Percentiles rank a stretch among this genome's conserved stretches.
Evolutionary conservation across 1,140 invertebrate genomes (phyloP).

Genomic region (Camponotus vicinus): DNA sequence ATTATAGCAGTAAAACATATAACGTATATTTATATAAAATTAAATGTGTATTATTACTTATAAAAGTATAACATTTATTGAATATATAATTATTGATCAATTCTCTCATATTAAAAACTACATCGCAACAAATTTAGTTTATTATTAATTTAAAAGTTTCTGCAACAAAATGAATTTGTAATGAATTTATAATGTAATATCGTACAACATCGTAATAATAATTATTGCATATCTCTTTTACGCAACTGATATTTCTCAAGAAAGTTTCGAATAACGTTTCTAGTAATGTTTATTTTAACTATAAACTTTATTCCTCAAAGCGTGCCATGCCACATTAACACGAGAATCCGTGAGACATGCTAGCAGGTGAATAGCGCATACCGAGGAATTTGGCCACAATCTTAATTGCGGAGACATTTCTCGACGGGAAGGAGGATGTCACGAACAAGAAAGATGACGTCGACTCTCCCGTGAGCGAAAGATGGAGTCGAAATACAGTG

Average conservation of each 20-base stretch:
- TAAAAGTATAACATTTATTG: not conserved
- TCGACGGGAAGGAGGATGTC: constrained; percentile 47
- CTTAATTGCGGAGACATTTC: constrained; percentile 66
- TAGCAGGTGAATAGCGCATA: constrained; percentile 36
- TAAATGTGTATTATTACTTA: not conserved
- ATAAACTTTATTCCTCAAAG: constrained; percentile 29
- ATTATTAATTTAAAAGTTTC: not conserved
- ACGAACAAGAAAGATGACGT: constrained; percentile 36
- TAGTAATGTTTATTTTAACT: constrained; percentile 32
- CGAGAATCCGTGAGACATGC: constrained; percentile 26
- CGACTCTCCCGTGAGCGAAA: constrained; percentile 5
- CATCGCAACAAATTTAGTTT: not conserved
- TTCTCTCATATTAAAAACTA: not conserved
- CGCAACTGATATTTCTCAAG: not conserved
- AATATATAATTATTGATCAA: not conserved
- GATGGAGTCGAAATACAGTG: constrained; percentile 21
- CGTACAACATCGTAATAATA: not conserved
- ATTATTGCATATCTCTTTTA: not conserved
- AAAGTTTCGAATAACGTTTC: not conserved
- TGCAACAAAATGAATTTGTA: not conserved
- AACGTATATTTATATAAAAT: too few species aligned
- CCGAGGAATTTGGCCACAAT: constrained; percentile 41
- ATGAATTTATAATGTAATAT: constrained; percentile 14
- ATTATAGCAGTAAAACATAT: not conserved
- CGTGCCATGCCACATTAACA: not conserved